Evolutionary conservation across 2,888 invertebrate genomes (phyloP).

Genomic region (Nemurella pictetii): DNA sequence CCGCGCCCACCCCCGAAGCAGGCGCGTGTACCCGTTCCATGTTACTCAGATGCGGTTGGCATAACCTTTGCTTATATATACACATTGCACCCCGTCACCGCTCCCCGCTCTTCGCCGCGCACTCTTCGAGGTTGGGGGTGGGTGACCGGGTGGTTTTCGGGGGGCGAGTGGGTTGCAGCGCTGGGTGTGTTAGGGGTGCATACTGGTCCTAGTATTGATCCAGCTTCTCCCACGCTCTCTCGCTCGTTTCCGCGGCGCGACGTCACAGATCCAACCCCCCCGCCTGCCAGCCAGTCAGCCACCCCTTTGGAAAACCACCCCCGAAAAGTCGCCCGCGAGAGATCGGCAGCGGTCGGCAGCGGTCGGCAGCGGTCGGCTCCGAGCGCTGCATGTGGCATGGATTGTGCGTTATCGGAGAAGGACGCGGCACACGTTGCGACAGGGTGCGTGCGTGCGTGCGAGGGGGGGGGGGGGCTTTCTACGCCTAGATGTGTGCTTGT

Average conservation of each 20-base stretch:
- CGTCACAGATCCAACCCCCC: not conserved
- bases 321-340: not conserved
- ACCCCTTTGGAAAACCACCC: too few species aligned
- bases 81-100: not conserved
- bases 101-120: not conserved
- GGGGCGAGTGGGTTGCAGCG: too few species aligned
- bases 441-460: not conserved
- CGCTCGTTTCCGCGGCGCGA: not conserved
- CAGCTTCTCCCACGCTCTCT: not conserved
- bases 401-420: constrained; percentile 10
- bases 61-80: not conserved
- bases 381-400: too few species aligned
- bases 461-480: too few species aligned
- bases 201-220: not conserved
- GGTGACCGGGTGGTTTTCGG: not conserved
- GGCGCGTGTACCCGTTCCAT: not conserved
- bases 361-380: constrained; percentile 39
- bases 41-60: not conserved
- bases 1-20: too few species aligned
- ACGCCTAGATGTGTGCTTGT: too few species aligned
- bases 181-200: not conserved
- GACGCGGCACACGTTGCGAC: constrained; percentile 32
- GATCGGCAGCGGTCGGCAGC: not conserved
- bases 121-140: not conserved
- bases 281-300: not conserved